These are phyloP conservation scores for Strigamia transsilvanica DNA, from an alignment of 2,888 invertebrate species.

Conservation along the genomic window DNA sequence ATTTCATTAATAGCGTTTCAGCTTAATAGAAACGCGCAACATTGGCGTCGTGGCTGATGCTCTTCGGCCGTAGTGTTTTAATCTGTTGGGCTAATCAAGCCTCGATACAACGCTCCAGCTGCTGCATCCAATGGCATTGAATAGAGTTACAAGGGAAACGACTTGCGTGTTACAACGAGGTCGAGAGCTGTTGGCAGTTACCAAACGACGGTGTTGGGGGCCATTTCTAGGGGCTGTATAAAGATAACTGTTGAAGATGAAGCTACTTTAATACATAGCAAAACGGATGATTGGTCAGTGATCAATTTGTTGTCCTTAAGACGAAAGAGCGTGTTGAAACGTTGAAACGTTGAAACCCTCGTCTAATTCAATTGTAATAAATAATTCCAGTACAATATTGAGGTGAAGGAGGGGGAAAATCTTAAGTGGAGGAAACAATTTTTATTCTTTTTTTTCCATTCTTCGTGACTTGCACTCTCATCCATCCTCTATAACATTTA, in stretches of 20 bases:
- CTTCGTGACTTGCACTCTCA: background rate
- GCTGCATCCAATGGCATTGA: background rate
- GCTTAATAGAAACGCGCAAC: constrained; percentile 10
- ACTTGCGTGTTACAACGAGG: background rate
- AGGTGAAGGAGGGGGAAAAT: background rate
- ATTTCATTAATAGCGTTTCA: constrained; percentile 48
- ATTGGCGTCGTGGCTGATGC: constrained; percentile 16
- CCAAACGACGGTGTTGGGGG: background rate
- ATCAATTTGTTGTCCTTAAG: constrained; percentile 8
- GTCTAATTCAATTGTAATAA: constrained; percentile 3
- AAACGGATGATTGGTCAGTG: background rate
- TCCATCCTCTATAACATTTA: too few relatives aligned
- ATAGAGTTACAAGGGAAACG: background rate
- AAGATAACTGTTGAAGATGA: constrained; percentile 3
- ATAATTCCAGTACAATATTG: background rate
- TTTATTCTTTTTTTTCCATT: background rate
- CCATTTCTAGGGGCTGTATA: constrained; percentile 2
- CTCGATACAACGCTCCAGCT: constrained; percentile 2
- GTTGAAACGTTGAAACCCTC: background rate
- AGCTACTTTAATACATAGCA: background rate
- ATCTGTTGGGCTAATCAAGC: constrained; percentile 8
- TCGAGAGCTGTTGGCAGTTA: constrained; percentile 1
- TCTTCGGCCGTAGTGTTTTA: constrained; percentile 16
- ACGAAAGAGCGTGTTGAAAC: background rate
- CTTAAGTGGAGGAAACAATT: background rate